Evolutionary conservation across 2,797 vertebrate genomes (phyloP), one percentile per base, ranked within the genome.

Genomic region (Propithecus deckenii): DNA sequence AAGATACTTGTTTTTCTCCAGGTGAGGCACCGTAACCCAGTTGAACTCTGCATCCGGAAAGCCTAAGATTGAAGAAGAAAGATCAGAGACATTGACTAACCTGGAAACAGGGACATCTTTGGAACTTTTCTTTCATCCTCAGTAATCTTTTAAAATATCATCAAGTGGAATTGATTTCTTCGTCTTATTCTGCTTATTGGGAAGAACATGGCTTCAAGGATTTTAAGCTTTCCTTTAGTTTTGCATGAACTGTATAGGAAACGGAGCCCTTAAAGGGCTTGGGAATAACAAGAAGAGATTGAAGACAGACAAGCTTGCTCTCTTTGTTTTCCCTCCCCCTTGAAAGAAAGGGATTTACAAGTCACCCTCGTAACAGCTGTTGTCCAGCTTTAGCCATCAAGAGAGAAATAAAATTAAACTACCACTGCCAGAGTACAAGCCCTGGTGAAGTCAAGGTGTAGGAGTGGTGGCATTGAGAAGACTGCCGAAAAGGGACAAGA

Each of bases 341-440:
- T 96, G 96, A 94, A 98, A 97, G 97, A 96, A 98, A 96, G 98
- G 99, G 98, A 98, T 98, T 99, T 98, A 97, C 98, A 98, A 98
- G 98, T 98, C 97, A 98, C 92, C 97, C 98, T 97, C 89, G 80
- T 72, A 91, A 98, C 98, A 99, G 98, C 98, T 98, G 98, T 98
- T 98, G 95, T 94, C 97, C 94, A 79, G 97, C 97, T 97, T 98
- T 98, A 97, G 48, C 98, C 89, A 97, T 97, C 98, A 94, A 96
- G 97, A 98, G 98, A 97, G 96, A 98, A 98, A 98, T 98, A 98
- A 98, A 98, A 98, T 98, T 98, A 97, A 98, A 95, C 92, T 0
- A 96, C 96, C 92, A 75, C 96, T 61, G 8, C 96, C 93, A 96
- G 95, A 94, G 95, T 79, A 74, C 84, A 94, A 63, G 92, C 43